A percentile compares a stretch with the other conserved stretches of the same genome.
Evolutionary conservation across 2,888 invertebrate genomes (phyloP).

Genomic region (Keiferia lycopersicella): DNA sequence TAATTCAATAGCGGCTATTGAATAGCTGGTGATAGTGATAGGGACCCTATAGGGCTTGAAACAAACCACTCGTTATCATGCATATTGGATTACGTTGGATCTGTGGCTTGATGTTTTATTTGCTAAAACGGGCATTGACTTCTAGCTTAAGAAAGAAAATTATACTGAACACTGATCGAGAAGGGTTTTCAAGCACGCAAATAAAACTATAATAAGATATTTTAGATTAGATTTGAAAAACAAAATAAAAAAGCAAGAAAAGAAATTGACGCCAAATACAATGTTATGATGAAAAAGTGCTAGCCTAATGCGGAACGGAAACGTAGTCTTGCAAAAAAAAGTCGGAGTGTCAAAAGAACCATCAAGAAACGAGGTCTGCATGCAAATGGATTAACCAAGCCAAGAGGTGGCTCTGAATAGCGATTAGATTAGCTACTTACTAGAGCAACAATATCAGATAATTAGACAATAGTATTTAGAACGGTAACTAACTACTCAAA

Average conservation of each 20-base stretch:
- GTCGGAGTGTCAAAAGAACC: neutral
- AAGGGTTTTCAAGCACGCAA: neutral
- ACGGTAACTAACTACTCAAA: conserved; percentile 5
- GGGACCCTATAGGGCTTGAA: conserved; percentile 18
- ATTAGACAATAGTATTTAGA: conserved; percentile 14
- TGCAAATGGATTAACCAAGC: conserved; percentile 21
- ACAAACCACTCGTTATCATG: neutral
- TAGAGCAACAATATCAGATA: conserved; percentile 17
- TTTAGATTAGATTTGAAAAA: neutral
- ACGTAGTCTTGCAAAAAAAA: neutral
- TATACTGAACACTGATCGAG: too few relatives aligned
- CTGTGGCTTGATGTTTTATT: neutral
- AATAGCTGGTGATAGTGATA: conserved; percentile 19
- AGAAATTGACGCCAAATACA: neutral
- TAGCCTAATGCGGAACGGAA: conserved; percentile 1
- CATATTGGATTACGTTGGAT: conserved; percentile 1
- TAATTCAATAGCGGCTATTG: conserved; percentile 4
- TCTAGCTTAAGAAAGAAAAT: neutral
- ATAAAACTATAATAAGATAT: neutral
- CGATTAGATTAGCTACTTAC: conserved; percentile 5
- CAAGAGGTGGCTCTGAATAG: neutral
- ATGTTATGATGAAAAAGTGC: neutral
- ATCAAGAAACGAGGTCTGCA: conserved; percentile 29
- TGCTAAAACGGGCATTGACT: neutral
- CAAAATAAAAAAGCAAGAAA: neutral